Percentiles rank a stretch among this genome's conserved stretches.
These are phyloP conservation scores for Peucedramus taeniatus DNA, from an alignment of 2,113 vertebrate species.

Conservation along the genomic window DNA sequence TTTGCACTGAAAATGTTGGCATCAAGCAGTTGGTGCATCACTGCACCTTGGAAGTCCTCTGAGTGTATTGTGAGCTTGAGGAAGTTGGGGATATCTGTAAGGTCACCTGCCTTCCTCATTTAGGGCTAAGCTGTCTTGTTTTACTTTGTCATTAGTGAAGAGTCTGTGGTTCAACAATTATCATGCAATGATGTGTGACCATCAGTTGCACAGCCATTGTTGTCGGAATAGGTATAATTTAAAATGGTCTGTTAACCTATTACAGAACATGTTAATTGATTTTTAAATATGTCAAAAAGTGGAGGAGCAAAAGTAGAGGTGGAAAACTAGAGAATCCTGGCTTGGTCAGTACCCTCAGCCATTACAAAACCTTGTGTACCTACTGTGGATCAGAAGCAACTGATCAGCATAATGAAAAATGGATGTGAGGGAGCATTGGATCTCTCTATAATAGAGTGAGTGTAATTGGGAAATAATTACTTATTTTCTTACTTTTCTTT, in stretches of 20 bases:
- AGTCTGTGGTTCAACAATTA: background rate
- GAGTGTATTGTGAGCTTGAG: background rate
- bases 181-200: background rate
- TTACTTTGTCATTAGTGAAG: background rate
- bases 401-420: background rate
- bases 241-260: background rate
- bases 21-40: background rate
- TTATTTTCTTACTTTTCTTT: background rate
- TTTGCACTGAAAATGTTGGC: background rate
- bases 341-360: background rate
- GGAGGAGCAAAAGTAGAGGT: background rate
- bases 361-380: background rate
- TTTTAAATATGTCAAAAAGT: background rate
- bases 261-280: background rate
- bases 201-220: background rate
- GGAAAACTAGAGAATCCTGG: background rate
- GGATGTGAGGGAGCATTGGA: rapidly evolving
- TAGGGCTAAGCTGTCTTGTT: background rate
- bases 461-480: background rate
- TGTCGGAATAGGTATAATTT: background rate
- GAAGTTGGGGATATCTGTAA: background rate
- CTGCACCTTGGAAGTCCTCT: background rate
- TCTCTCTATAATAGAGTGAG: background rate
- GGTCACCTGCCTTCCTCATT: background rate
- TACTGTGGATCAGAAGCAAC: background rate